These are phyloP conservation scores for Schizotus pectinicornis DNA, from an alignment of 2,888 invertebrate species.

Conservation along the genomic window DNA sequence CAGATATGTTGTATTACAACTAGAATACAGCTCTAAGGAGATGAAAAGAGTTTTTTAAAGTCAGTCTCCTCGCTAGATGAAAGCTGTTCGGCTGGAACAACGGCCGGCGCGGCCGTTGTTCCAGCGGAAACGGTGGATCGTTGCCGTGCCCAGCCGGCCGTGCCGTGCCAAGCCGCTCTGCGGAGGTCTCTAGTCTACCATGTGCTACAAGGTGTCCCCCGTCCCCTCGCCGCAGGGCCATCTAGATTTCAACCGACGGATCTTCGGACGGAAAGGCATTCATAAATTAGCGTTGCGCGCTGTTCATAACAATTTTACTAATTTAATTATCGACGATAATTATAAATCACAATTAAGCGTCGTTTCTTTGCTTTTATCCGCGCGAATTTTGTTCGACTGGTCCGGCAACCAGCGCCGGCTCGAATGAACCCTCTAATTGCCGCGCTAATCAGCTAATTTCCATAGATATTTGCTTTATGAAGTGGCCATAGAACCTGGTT, in stretches of 20 bases:
- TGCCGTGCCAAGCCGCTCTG: conserved; percentile 29
- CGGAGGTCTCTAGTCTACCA: conserved; percentile 32
- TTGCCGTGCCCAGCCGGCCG: conserved; percentile 36
- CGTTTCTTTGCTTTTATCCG: no score
- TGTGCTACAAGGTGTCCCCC: conserved; percentile 27
- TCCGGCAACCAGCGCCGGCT: no score
- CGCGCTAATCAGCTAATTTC: no score
- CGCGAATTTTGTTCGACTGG: no score
- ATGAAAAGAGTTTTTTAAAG: conserved; percentile 57
- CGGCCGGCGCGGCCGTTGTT: conserved; percentile 45
- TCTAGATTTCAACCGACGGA: conserved; percentile 18
- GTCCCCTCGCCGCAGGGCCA: conserved; percentile 7
- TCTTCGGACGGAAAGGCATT: conserved; percentile 16
- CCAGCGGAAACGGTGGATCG: conserved; percentile 45
- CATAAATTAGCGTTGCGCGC: conserved; percentile 18
- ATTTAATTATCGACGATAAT: conserved; percentile 6
- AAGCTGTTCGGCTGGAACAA: conserved; percentile 50
- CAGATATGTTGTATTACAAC: conserved; percentile 57
- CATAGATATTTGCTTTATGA: no score
- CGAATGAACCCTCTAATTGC: no score
- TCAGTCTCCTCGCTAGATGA: conserved; percentile 49
- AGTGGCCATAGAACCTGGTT: no score
- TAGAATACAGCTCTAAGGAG: conserved; percentile 47
- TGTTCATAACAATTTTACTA: conserved; percentile 15
- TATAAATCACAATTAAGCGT: no score